Percentiles rank a stretch among this genome's conserved stretches.
phyloP scores from a whole-genome alignment of 2,113 vertebrate species.

The Vireo altiloquus region DNA sequence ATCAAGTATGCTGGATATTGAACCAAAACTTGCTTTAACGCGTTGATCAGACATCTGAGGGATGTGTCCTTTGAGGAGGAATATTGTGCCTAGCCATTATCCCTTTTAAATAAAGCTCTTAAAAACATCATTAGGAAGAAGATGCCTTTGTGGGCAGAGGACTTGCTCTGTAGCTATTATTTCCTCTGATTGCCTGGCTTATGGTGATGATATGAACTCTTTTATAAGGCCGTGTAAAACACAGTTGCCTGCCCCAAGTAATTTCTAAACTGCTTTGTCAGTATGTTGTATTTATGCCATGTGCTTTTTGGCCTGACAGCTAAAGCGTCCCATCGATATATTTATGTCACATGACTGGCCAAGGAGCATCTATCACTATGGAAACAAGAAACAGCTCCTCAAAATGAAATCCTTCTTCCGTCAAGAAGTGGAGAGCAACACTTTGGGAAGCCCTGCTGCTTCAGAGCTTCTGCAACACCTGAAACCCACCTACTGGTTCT shows the following conservation, averaged over 20 bases:
- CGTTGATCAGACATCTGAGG: not conserved
- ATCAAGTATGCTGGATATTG: not conserved
- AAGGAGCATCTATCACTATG: conserved; percentile 91
- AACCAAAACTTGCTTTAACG: not conserved
- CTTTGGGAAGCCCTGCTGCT: conserved; percentile 89
- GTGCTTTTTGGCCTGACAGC: conserved; percentile 66
- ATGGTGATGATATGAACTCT: not conserved
- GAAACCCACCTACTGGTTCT: conserved; percentile 94
- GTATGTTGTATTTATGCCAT: not conserved
- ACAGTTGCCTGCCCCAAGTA: not conserved
- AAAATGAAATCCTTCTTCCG: conserved; percentile 91
- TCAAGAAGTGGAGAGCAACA: conserved; percentile 91
- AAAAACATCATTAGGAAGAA: not conserved
- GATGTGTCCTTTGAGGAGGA: not conserved
- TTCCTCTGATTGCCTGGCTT: not conserved
- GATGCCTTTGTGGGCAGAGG: not conserved
- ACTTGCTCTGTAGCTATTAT: not conserved
- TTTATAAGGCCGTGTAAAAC: not conserved
- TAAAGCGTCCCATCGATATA: conserved; percentile 88
- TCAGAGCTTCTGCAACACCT: conserved; percentile 90
- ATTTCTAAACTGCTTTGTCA: not conserved
- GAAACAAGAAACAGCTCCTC: conserved; percentile 85
- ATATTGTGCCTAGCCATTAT: not conserved
- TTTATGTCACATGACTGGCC: conserved; percentile 98
- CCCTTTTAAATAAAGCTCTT: not conserved